Base-by-base conservation (phyloP, 2,888 invertebrate genomes). In the Caenorhabditis plicata region DNA sequence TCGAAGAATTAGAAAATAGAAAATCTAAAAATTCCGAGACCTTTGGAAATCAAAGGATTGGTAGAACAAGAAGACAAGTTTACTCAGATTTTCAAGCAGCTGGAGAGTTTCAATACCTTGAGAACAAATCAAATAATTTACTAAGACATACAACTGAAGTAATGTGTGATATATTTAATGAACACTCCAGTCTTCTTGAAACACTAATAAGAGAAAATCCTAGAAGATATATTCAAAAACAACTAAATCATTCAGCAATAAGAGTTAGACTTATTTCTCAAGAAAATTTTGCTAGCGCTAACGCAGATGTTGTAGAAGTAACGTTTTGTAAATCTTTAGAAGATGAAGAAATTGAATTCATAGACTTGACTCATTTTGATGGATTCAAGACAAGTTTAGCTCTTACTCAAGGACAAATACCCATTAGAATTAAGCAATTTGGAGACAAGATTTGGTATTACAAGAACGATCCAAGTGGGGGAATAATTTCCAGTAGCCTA, bases 1-100 rank as follows among this genome's bases (percentile, higher is more conserved):
- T 3, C 19, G 32, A 52, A 36, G 46, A 46, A 36, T 53, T 46
- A 15, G 27, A 40, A 1, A 35, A 41, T 9, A 40, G 44, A 35
- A 26, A 40, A 20, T 31, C 53, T 15, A 39, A 39, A 39, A 29
- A 29, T 29, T 9, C 29, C 29, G 29, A 29, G 29, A 29, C 29
- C 29, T 29, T 29, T 29, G 29, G 29, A 29, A 29, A 29, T 29
- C 29, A 29, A 17, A 5, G 8, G 7, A 5, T 9, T n/a, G 33
- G 7, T 23, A 50, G 55, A 47, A 56, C 22, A 11, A 56, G 32
- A 42, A 56, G 61, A 52, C 26, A 62, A 11, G 4, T 56, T 23
- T 60, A 64, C 48, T 50, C 64, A 47, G 64, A 64, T 33, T 64
- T 55, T 47, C 64, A 64, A 64, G 64, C 60, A 47, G 54, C 58